Conservation (phyloP, 1,140 invertebrate genomes). For the Heliconius hermathena region DNA sequence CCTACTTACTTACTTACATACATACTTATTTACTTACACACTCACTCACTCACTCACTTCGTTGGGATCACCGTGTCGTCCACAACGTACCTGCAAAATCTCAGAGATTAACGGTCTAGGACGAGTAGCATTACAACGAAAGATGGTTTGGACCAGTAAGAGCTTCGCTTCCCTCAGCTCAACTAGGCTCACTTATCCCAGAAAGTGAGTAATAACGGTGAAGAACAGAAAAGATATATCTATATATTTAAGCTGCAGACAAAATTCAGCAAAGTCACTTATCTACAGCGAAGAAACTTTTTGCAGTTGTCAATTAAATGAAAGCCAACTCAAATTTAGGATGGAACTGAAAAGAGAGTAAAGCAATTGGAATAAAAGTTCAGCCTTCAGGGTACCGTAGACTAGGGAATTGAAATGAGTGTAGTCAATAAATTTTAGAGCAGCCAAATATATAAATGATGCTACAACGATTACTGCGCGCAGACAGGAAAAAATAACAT, state of each 20-base stretch:
- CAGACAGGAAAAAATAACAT: slow-evolving; percentile 18
- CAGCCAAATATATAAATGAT: slow-evolving; percentile 23
- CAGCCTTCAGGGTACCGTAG: slow-evolving; percentile 26
- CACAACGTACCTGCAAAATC: too few species aligned
- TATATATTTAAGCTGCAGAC: not conserved
- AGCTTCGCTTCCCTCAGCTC: too few species aligned
- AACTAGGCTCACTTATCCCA: too few species aligned
- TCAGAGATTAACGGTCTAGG: too few species aligned
- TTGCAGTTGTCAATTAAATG: slow-evolving; percentile 47
- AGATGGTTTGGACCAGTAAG: too few species aligned
- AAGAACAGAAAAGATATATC: not conserved
- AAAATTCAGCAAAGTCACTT: slow-evolving; percentile 10
- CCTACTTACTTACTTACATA: too few species aligned
- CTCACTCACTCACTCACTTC: too few species aligned
- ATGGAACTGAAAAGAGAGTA: slow-evolving; percentile 44
- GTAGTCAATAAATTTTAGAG: slow-evolving; percentile 21
- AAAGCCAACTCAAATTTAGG: slow-evolving; percentile 33
- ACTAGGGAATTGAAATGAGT: slow-evolving; percentile 38
- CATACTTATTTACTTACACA: too few species aligned
- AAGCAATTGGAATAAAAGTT: slow-evolving; percentile 38
- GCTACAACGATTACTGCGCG: slow-evolving; percentile 14
- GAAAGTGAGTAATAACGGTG: not conserved
- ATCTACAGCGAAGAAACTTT: slow-evolving; percentile 45
- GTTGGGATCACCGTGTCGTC: too few species aligned
- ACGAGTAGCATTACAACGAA: too few species aligned